Conservation (phyloP, 2,797 vertebrate genomes). For the Phalloptychus januarius region DNA sequence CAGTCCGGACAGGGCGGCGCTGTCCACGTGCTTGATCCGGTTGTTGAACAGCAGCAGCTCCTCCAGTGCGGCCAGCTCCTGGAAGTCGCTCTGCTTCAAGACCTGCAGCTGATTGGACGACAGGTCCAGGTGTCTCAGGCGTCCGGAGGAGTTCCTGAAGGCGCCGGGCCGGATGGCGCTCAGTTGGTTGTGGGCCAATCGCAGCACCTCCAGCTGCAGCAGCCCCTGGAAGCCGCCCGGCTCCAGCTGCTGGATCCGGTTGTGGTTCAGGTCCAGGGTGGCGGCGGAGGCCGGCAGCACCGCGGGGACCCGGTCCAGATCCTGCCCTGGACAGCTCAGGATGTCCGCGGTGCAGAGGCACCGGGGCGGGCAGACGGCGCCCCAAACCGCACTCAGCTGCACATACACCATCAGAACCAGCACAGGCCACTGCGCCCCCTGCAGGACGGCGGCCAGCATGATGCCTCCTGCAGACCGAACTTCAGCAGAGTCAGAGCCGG, state of each 20-base stretch:
- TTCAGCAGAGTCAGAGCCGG: not conserved
- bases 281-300: conserved; percentile 71
- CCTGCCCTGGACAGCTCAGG: conserved; percentile 85
- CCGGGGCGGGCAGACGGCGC: conserved; percentile 62
- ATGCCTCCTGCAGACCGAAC: conserved; percentile 26
- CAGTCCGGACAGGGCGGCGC: conserved; percentile 79
- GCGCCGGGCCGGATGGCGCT: conserved; percentile 67
- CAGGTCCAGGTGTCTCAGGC: conserved; percentile 87
- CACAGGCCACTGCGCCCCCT: conserved; percentile 38
- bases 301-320: conserved; percentile 76
- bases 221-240: conserved; percentile 80
- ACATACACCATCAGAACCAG: conserved; percentile 67
- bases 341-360: conserved; percentile 91
- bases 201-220: conserved; percentile 79
- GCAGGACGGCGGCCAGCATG: conserved; percentile 60
- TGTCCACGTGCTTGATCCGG: conserved; percentile 81
- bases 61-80: conserved; percentile 81
- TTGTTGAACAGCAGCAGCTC: conserved; percentile 92
- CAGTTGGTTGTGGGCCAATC: conserved; percentile 86
- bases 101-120: conserved; percentile 86
- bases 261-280: conserved; percentile 91
- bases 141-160: conserved; percentile 81
- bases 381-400: conserved; percentile 20
- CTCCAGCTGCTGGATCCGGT: conserved; percentile 78
- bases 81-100: conserved; percentile 84